Base-by-base conservation (phyloP, 2,888 invertebrate genomes). In the Marasmarcha lunaedactyla region DNA sequence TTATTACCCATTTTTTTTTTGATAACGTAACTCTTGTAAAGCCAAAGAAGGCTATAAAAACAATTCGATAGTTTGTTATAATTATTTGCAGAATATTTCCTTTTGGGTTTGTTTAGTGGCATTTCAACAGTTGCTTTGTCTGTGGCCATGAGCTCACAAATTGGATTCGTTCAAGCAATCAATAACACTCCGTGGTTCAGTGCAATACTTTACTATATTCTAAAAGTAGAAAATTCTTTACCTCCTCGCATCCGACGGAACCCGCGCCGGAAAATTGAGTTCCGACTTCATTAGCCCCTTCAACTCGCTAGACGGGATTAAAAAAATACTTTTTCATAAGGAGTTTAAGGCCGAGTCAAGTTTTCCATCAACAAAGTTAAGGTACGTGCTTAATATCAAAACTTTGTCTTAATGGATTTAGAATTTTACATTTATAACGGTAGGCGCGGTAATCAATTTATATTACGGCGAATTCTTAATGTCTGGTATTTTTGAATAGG, bases 351-450 rank as follows among this genome's bases (percentile, higher is more conserved):
- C 45, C 57, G 51, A 72, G 72, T 64, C 64, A 69, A 76, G 72
- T 71, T 77, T 72, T 63, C 73, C 77, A 78, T 78, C 77, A 77
- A 71, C 73, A 67, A 72, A 76, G 77, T 78, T 69, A 76, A 74
- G 72, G 71, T 71, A 63, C 70, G 62, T 66, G 63, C 69, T 70
- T 71, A 71, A 73, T 73, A 73, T 70, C 70, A 65, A 71, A 78
- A 76, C 68, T 79, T 76, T 57, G 55, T 52, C 55, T 52, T 76
- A 77, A 78, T 77, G 78, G 78, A 73, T 78, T 77, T 68, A 63
- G 59, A 73, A 79, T 77, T 76, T 71, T 63, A 70, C 72, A 73
- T 74, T 77, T 63, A 73, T 72, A 70, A 67, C 53, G 49, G 46
- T 48, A 47, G 54, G 45, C 46, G 51, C 50, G 52, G 57, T 65